Base-by-base conservation (phyloP, 1,140 invertebrate species). In the Eupeodes corollae region DNA sequence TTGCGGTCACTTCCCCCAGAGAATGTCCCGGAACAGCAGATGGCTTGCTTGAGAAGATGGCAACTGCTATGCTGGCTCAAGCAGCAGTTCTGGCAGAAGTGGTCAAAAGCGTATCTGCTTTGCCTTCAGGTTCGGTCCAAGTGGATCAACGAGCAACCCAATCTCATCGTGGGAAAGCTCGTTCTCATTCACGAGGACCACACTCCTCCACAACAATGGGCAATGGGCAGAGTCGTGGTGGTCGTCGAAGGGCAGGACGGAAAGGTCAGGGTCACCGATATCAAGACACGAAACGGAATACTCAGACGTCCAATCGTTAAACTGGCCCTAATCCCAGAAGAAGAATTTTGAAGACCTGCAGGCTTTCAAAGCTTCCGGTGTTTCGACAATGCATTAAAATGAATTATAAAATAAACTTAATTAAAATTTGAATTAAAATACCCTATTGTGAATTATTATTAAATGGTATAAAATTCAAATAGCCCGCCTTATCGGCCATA, bases 161-260 rank as follows among this genome's bases (percentile, higher is more conserved):
- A 53, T 16, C 38, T 70, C 2, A 37, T 56, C 34, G 30, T 50
- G 15, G 67, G 56, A 12, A 35, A 50, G 2, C 6, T 65, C 35
- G 68, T 70, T 1, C 42, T 71, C 1, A 44, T 71, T 5, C 60
- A 63, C 41, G 49, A 58, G 34, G 58, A 65, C 9, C 53, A 54
- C 16, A 19, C 57, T 12, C 60, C 67, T 13, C 63, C 60, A n/a
- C 47, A 58, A 8, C 57, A 61, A 46, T 71, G 70, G 69, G n/a
- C 42, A 3, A 16, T 71, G 16, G 69, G 56, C n/a, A 46, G 63
- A 5, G 55, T 71, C 3, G 19, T 56, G 13, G 51, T 61, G 15
- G 57, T 64, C 21, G 54, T 61, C 49, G 59, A 58, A 3, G 65
- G 66, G n/a, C 13, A 21, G 6, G 69, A 70, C 49, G 59, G 60